These are phyloP conservation scores for Epizoanthus fatuus DNA, from an alignment of 92 coral and sea anemone species.

Conservation along the genomic window DNA sequence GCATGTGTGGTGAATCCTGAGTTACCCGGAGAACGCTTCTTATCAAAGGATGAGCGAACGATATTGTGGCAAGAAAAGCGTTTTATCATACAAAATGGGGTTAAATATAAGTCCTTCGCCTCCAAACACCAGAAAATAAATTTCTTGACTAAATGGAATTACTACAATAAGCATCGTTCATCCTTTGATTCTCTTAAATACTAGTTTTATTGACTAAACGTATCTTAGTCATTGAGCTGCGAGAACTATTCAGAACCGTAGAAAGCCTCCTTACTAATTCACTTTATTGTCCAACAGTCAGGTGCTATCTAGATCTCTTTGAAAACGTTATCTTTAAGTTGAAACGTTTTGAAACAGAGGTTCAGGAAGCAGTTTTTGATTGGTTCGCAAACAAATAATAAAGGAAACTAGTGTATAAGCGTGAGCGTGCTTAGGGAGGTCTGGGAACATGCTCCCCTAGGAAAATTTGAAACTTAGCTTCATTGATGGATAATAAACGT, in stretches of 20 bases:
- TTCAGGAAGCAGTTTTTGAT: too few relatives aligned
- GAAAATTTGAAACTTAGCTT: too few relatives aligned
- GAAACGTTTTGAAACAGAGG: too few relatives aligned
- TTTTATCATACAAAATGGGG: neutral
- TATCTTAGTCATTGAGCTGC: neutral
- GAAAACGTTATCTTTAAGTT: neutral
- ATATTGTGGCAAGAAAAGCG: neutral
- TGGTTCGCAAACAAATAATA: too few relatives aligned
- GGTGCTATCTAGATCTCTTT: neutral
- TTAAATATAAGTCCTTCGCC: neutral
- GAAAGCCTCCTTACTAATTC: neutral
- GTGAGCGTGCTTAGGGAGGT: too few relatives aligned
- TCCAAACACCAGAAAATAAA: slow-evolving; percentile 2
- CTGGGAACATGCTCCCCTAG: too few relatives aligned
- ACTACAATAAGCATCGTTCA: neutral
- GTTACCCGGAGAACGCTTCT: neutral
- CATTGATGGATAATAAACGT: too few relatives aligned
- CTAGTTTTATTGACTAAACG: neutral
- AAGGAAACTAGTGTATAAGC: too few relatives aligned
- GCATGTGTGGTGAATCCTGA: neutral
- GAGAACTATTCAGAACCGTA: neutral
- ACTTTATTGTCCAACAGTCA: neutral
- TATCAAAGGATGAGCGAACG: neutral
- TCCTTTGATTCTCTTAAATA: neutral
- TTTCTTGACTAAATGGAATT: neutral